phyloP scores from a whole-genome alignment of 1,140 invertebrate species.

The Drosophila teissieri region DNA sequence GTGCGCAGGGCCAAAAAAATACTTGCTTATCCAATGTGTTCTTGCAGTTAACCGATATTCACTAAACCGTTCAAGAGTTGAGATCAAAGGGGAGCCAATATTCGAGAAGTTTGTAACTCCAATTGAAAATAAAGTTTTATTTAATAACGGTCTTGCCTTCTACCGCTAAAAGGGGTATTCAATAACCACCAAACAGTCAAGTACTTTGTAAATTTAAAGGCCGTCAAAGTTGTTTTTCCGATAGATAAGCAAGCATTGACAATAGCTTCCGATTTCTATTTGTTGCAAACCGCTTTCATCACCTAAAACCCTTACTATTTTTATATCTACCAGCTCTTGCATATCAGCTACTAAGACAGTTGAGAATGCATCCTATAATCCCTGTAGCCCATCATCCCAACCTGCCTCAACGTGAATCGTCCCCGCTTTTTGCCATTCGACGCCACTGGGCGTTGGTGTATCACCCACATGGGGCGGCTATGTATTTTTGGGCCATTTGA shows the following conservation, averaged over 20 bases:
- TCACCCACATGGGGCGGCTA: conserved; percentile 52
- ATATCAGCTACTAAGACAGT: conserved; percentile 44
- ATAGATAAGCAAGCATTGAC: conserved; percentile 13
- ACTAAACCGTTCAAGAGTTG: conserved; percentile 4
- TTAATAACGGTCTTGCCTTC: neutral
- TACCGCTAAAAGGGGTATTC: too few relatives aligned
- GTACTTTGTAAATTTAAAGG: too few relatives aligned
- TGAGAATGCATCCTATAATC: conserved; percentile 46
- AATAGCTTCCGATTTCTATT: conserved; percentile 25
- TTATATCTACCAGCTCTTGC: conserved; percentile 27
- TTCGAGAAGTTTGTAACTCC: neutral
- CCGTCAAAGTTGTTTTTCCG: neutral
- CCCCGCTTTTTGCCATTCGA: conserved; percentile 22
- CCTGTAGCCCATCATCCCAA: conserved; percentile 30
- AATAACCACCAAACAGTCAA: too few relatives aligned
- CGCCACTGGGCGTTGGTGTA: neutral
- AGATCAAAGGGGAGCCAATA: neutral
- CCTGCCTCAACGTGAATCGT: conserved; percentile 25
- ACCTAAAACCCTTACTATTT: conserved; percentile 30
- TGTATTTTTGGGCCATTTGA: conserved; percentile 79
- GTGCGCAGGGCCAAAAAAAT: neutral
- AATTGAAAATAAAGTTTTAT: neutral
- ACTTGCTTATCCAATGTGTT: conserved; percentile 9
- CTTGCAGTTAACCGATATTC: neutral
- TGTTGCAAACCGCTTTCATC: conserved; percentile 12